Evolutionary conservation across 2,888 invertebrate species (phyloP).

Genomic region (Peribatodes rhomboidaria): DNA sequence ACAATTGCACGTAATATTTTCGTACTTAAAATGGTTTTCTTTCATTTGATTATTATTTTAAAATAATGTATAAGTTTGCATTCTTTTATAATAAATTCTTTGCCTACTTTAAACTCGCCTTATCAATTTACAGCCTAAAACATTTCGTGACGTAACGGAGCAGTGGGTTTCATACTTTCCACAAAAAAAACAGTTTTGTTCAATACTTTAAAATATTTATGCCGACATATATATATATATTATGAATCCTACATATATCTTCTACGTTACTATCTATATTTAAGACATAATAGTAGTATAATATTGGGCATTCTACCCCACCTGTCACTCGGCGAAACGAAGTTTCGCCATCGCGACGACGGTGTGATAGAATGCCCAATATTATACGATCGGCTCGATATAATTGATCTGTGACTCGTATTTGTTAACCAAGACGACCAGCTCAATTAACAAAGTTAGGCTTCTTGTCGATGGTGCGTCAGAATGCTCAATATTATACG

Average conservation of each 20-base stretch:
- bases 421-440: too few species aligned
- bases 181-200: conserved; percentile 1
- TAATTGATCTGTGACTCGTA: too few species aligned
- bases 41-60: conserved; percentile 1
- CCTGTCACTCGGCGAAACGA: too few species aligned
- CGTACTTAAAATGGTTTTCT: conserved; percentile 1
- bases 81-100: conserved; percentile 1
- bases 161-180: conserved; percentile 1
- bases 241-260: conserved; percentile 1
- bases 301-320: too few species aligned
- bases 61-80: neutral
- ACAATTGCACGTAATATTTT: conserved; percentile 1
- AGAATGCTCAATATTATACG: too few species aligned
- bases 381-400: too few species aligned
- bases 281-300: too few species aligned
- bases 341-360: too few species aligned
- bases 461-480: too few species aligned
- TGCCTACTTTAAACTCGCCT: neutral
- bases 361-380: too few species aligned
- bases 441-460: too few species aligned
- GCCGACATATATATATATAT: conserved; percentile 1
- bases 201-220: conserved; percentile 1
- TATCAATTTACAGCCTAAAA: conserved; percentile 1
- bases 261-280: conserved; percentile 1
- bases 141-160: conserved; percentile 1